Conservation (phyloP, 2,113 vertebrate genomes). For the Mustelus asterias region DNA sequence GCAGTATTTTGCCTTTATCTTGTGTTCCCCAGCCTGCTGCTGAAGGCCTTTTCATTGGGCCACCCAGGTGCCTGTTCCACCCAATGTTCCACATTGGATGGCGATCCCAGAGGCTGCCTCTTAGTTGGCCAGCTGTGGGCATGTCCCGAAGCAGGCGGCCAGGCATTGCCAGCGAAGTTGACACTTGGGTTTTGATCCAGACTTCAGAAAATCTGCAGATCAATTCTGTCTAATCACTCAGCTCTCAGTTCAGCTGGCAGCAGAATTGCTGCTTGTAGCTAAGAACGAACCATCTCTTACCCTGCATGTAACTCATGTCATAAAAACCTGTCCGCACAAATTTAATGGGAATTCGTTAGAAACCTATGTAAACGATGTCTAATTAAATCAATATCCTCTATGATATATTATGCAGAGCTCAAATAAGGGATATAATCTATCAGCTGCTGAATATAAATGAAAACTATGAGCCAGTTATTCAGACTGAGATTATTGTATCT, state of each 20-base stretch:
- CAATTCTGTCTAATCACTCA: neutral
- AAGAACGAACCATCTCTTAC: neutral
- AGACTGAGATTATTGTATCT: neutral
- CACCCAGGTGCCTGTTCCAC: neutral
- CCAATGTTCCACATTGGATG: too few relatives aligned
- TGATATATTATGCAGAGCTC: neutral
- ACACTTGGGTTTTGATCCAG: neutral
- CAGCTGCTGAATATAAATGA: neutral
- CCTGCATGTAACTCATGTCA: too few relatives aligned
- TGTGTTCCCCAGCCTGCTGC: neutral
- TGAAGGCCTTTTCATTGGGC: neutral
- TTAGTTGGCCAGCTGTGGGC: neutral
- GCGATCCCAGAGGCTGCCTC: neutral
- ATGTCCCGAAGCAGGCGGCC: neutral
- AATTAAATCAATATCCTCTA: neutral
- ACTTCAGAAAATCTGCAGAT: neutral
- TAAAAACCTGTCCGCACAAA: neutral
- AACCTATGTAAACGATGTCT: neutral
- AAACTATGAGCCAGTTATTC: neutral
- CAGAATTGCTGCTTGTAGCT: conserved; percentile 12
- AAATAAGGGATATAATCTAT: neutral
- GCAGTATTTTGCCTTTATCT: too few relatives aligned
- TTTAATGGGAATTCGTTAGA: neutral
- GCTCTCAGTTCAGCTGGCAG: neutral
- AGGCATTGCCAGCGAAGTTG: neutral